Base-by-base conservation (phyloP, 1,140 invertebrate genomes). In the Amphibalanus amphitrite region DNA sequence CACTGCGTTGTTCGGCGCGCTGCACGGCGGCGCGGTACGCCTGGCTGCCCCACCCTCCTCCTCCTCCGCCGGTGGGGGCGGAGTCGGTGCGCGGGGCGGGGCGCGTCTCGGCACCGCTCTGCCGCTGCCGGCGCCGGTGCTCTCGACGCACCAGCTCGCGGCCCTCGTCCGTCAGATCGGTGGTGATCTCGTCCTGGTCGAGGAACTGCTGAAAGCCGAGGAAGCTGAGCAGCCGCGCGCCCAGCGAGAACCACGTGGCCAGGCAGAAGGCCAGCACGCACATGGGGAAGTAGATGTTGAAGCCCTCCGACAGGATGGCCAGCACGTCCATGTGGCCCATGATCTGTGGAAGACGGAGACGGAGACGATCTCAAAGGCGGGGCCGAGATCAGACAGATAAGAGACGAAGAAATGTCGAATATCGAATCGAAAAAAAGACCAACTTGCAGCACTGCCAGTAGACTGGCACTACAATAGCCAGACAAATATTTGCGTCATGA, bases 281-380 rank as follows among this genome's bases (percentile, higher is more conserved):
- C 85, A 98, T 98, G 0, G 97, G 97, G 81, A 99, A 97, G 79
- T 99, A 99, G 65, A 99, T 90, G 81, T 99, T 98, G 81, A 99
- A 98, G 28, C 97, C 96, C 81, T 97, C 91, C 1, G 95, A 93
- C 73, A 99, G 92, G 71, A 99, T 93, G 17, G 92, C 89, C 71
- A 99, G 89, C 0, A 99, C 93, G 83, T 99, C 95, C 94, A 99
- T 95, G 78, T 98, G 96, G 28, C 97, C 97, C 96, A 99, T 99
- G 73, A 99, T 90, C 90, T 95, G 73, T 28, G 23, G 33, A 15
- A 38, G 33, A 38, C 4, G 33, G 4, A n/a, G n/a, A n/a, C n/a
- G n/a, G n/a, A n/a, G n/a, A n/a, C n/a, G n/a, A n/a, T n/a, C n/a
- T n/a, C n/a, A n/a, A n/a, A n/a, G n/a, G n/a, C n/a, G n/a, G n/a